phyloP scores from a whole-genome alignment of 2,888 invertebrate species.

The Hypercompe scribonia region DNA sequence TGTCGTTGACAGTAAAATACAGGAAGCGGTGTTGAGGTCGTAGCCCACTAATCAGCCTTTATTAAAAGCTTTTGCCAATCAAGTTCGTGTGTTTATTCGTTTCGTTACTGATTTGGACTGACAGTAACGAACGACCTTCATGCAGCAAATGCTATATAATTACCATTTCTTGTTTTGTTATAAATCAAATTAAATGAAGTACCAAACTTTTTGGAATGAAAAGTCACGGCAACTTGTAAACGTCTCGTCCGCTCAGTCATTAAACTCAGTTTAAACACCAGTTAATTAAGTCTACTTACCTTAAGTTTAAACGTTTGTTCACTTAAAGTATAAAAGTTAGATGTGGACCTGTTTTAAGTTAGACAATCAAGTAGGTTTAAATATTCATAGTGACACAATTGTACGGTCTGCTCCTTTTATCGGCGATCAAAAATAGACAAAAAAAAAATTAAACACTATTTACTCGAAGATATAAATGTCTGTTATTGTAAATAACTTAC shows the following conservation, averaged over 20 bases:
- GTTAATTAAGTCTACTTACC: conserved; percentile 58
- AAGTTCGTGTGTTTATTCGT: conserved; percentile 1
- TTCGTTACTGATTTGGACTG: conserved; percentile 4
- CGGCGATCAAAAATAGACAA: too few relatives aligned
- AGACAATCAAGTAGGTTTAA: conserved; percentile 14
- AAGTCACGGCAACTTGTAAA: conserved; percentile 48
- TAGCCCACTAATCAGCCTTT: conserved; percentile 1
- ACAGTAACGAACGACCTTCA: conserved; percentile 6
- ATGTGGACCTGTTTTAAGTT: conserved; percentile 23
- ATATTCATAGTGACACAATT: conserved; percentile 16
- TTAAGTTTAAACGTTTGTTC: conserved; percentile 49
- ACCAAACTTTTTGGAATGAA: conserved; percentile 25
- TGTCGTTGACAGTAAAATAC: conserved; percentile 10
- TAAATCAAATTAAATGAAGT: conserved; percentile 30
- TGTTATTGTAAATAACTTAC: too few relatives aligned
- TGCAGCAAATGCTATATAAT: neutral
- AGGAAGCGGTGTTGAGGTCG: neutral
- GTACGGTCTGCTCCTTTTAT: neutral
- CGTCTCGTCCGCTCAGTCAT: conserved; percentile 50
- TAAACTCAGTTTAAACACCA: conserved; percentile 54
- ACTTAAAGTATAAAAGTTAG: conserved; percentile 39
- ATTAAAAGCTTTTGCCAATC: conserved; percentile 9
- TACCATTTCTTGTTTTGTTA: conserved; percentile 14
- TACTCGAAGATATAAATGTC: too few relatives aligned
- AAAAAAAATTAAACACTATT: neutral